A percentile compares a stretch with the other conserved stretches of the same genome.
Evolutionary conservation across 2,888 invertebrate species (phyloP).

Genomic region (Drosophila formosana): DNA sequence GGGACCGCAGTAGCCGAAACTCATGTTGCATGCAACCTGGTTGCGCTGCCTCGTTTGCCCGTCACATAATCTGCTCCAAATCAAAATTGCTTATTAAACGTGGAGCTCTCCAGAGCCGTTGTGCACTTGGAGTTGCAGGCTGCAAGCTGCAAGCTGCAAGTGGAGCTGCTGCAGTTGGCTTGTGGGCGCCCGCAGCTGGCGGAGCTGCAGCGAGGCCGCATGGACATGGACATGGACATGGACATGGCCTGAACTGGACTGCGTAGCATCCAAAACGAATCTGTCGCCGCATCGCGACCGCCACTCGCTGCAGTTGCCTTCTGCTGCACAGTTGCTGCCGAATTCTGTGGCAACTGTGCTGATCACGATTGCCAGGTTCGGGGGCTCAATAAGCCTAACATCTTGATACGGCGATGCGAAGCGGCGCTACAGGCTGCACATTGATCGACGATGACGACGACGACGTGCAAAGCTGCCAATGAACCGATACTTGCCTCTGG

Average conservation of each 20-base stretch:
- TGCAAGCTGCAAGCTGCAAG: constrained; percentile 11
- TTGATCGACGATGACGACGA: constrained; percentile 62
- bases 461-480: constrained; percentile 79
- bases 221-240: constrained; percentile 21
- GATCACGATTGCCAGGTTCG: constrained; percentile 71
- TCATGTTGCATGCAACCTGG: constrained; percentile 69
- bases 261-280: constrained; percentile 79
- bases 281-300: constrained; percentile 70
- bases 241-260: constrained; percentile 19
- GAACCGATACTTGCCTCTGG: constrained; percentile 65
- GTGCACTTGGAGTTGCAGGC: constrained; percentile 30
- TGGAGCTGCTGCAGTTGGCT: constrained; percentile 10
- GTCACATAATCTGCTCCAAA: constrained; percentile 83
- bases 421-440: constrained; percentile 75
- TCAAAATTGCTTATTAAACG: constrained; percentile 84
- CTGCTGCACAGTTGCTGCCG: constrained; percentile 40
- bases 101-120: constrained; percentile 60
- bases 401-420: constrained; percentile 65
- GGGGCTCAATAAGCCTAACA: constrained; percentile 60
- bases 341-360: constrained; percentile 41
- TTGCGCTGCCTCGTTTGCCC: constrained; percentile 65
- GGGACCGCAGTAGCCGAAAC: constrained; percentile 48
- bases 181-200: constrained; percentile 44
- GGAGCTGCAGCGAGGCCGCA: constrained; percentile 20
- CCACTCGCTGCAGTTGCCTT: constrained; percentile 52